These are phyloP conservation scores for Incurvaria masculella DNA, from an alignment of 2,888 invertebrate genomes.

Conservation along the genomic window DNA sequence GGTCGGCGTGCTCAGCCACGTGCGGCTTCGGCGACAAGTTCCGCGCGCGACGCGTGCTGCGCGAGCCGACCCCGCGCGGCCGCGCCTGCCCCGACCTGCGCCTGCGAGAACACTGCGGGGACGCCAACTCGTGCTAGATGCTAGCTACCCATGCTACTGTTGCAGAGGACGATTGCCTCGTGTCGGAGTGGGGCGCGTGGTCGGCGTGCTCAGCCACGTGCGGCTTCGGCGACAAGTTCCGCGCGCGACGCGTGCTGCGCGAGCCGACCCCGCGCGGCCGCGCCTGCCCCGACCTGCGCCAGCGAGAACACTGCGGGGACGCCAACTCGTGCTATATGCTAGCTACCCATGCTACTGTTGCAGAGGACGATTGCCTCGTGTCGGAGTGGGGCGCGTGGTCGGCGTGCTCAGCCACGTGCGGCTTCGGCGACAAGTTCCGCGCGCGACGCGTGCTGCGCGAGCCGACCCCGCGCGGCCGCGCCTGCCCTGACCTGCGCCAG, in stretches of 20 bases:
- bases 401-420: constrained; percentile 82
- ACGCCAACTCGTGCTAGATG: constrained; percentile 38
- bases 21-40: constrained; percentile 88
- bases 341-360: too few species aligned
- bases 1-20: constrained; percentile 81
- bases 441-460: constrained; percentile 68
- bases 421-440: constrained; percentile 82
- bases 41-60: constrained; percentile 68
- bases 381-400: constrained; percentile 84
- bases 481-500: constrained; percentile 35
- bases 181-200: constrained; percentile 83
- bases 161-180: constrained; percentile 74
- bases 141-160: too few species aligned
- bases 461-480: constrained; percentile 43
- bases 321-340: constrained; percentile 37
- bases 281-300: constrained; percentile 33
- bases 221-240: constrained; percentile 82
- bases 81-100: constrained; percentile 31
- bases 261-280: constrained; percentile 55
- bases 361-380: constrained; percentile 77
- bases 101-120: constrained; percentile 37
- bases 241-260: constrained; percentile 68
- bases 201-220: constrained; percentile 82
- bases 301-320: constrained; percentile 37
- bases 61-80: constrained; percentile 57